Conservation (phyloP, 2,888 invertebrate species). For the Papilio gigon region DNA sequence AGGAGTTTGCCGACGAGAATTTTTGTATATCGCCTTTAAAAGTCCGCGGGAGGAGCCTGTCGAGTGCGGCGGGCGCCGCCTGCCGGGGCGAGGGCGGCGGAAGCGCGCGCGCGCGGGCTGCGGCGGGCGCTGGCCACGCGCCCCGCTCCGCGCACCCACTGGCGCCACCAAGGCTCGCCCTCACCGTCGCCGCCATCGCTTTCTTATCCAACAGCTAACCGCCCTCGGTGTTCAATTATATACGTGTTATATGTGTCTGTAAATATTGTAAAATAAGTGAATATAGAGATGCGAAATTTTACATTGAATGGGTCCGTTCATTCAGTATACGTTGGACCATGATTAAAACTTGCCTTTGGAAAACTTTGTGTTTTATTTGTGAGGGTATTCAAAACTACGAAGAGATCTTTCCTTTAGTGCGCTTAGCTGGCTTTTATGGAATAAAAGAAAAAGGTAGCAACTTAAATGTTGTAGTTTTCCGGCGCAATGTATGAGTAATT, state of each 20-base stretch:
- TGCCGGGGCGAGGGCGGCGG: conserved; percentile 74
- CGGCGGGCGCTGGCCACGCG: conserved; percentile 56
- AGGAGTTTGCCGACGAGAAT: conserved; percentile 88
- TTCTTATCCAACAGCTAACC: conserved; percentile 71
- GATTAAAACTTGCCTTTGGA: conserved; percentile 81
- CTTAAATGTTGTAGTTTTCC: neutral
- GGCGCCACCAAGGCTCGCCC: conserved; percentile 52
- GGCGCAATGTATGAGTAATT: neutral
- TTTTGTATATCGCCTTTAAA: conserved; percentile 93
- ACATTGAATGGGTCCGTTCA: conserved; percentile 81
- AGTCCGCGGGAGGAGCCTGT: conserved; percentile 90
- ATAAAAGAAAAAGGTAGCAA: conserved; percentile 3
- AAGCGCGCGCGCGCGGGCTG: conserved; percentile 64
- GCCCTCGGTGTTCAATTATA: conserved; percentile 73
- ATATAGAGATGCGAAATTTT: conserved; percentile 77
- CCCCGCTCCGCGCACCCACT: conserved; percentile 46
- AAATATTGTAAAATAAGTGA: conserved; percentile 80
- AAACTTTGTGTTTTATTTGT: conserved; percentile 49
- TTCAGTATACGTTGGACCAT: conserved; percentile 81
- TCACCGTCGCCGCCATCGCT: conserved; percentile 61
- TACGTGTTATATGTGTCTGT: conserved; percentile 66
- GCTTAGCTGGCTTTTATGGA: neutral
- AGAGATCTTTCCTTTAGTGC: neutral
- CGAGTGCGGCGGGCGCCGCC: conserved; percentile 70
- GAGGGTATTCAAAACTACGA: conserved; percentile 11